These are phyloP conservation scores for Pseudochromis fuscus DNA, from an alignment of 2,797 vertebrate species.

Conservation along the genomic window DNA sequence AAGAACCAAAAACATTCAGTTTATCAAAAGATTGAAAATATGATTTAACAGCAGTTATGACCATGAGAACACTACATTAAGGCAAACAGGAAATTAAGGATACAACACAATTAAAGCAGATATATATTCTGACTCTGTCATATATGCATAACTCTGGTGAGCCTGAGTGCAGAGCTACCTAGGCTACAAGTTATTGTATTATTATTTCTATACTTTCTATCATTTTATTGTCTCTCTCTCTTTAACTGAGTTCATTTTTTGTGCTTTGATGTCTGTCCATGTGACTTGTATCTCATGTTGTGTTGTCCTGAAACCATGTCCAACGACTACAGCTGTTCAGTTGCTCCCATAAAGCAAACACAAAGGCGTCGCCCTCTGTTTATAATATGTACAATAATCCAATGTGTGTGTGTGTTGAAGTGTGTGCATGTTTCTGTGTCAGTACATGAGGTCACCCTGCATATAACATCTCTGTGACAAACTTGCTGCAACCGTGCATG, in stretches of 20 bases:
- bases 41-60: slow-evolving; percentile 81
- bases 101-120: slow-evolving; percentile 63
- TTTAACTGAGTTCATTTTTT: slow-evolving; percentile 59
- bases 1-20: slow-evolving; percentile 56
- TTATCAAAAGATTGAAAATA: slow-evolving; percentile 72
- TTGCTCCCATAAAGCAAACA: slow-evolving; percentile 15
- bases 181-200: slow-evolving; percentile 48
- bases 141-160: slow-evolving; percentile 46
- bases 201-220: slow-evolving; percentile 51
- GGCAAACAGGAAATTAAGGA: slow-evolving; percentile 63
- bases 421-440: slow-evolving; percentile 29
- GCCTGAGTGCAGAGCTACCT: slow-evolving; percentile 54
- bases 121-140: slow-evolving; percentile 55
- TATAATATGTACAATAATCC: slow-evolving; percentile 36
- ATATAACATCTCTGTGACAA: slow-evolving; percentile 53
- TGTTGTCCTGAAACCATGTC: slow-evolving; percentile 41
- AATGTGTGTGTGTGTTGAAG: slow-evolving; percentile 36
- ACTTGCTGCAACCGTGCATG: slow-evolving; percentile 77
- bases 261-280: slow-evolving; percentile 66
- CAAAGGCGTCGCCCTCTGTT: slow-evolving; percentile 23
- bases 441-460: slow-evolving; percentile 56
- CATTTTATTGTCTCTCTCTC: slow-evolving; percentile 44
- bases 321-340: slow-evolving; percentile 27
- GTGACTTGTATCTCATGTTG: slow-evolving; percentile 36
- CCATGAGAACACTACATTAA: slow-evolving; percentile 65